These are phyloP conservation scores for Carabus problematicus DNA, from an alignment of 2,888 invertebrate genomes.

Conservation along the genomic window DNA sequence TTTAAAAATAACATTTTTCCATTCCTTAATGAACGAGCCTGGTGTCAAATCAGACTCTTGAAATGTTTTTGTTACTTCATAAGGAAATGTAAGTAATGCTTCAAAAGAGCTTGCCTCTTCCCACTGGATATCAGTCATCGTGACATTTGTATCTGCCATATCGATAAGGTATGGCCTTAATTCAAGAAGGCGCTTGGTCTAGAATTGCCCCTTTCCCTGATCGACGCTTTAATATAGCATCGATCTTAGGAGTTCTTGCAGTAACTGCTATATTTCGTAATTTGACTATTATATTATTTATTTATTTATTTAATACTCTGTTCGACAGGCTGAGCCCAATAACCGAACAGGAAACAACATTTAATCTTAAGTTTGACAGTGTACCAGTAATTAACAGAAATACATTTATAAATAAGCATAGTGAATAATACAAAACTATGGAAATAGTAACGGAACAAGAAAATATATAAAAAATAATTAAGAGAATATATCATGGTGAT, in stretches of 20 bases:
- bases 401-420: too few species aligned
- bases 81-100: not conserved
- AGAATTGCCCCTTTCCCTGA: constrained; percentile 9
- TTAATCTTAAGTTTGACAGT: too few species aligned
- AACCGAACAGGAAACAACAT: too few species aligned
- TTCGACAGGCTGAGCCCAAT: too few species aligned
- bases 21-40: not conserved
- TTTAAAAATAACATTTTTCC: not conserved
- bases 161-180: not conserved
- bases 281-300: not conserved
- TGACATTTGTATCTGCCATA: not conserved
- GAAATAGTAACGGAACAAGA: too few species aligned
- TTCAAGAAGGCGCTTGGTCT: constrained; percentile 8
- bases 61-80: not conserved
- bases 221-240: constrained; percentile 10
- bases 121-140: not conserved
- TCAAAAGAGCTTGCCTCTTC: not conserved
- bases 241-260: constrained; percentile 11
- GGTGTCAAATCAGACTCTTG: not conserved
- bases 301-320: too few species aligned
- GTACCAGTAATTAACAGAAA: too few species aligned
- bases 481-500: too few species aligned
- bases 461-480: too few species aligned
- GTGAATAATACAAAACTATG: too few species aligned
- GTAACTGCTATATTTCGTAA: constrained; percentile 11